Evolutionary conservation across 2,797 vertebrate genomes (phyloP).

Genomic region (Catamblyrhynchus diadema): DNA sequence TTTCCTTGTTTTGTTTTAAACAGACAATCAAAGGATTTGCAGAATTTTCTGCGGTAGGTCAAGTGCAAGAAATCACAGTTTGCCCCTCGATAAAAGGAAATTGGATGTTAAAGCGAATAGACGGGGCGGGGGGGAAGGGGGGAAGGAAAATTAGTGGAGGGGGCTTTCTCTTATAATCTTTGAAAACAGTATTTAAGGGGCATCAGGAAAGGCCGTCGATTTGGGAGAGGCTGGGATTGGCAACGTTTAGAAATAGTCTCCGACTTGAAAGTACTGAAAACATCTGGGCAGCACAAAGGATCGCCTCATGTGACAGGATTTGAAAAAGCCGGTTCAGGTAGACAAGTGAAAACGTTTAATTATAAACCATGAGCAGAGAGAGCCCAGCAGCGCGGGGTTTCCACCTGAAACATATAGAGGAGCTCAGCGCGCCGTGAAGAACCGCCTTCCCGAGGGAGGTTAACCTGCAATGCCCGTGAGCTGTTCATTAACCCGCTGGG

Average conservation of each 20-base stretch:
- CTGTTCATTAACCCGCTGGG: conserved; percentile 72
- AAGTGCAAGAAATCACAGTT: conserved; percentile 79
- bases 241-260: background rate
- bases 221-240: background rate
- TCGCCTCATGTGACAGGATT: background rate
- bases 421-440: conserved; percentile 51
- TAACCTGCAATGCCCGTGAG: conserved; percentile 28
- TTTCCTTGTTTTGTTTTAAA: conserved; percentile 82
- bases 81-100: conserved; percentile 47
- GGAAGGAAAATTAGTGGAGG: background rate
- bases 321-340: conserved; percentile 17
- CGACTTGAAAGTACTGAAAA: background rate
- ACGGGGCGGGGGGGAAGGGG: fast-evolving
- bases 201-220: background rate
- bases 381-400: background rate
- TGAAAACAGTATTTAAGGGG: background rate
- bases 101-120: conserved; percentile 5
- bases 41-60: conserved; percentile 83
- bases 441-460: background rate
- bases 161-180: background rate
- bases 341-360: conserved; percentile 9
- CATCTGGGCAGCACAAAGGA: background rate
- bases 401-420: background rate
- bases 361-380: conserved; percentile 60
- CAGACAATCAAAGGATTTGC: conserved; percentile 78